Conservation (phyloP, 2,797 vertebrate genomes). For the Leptodactylus fallax region DNA sequence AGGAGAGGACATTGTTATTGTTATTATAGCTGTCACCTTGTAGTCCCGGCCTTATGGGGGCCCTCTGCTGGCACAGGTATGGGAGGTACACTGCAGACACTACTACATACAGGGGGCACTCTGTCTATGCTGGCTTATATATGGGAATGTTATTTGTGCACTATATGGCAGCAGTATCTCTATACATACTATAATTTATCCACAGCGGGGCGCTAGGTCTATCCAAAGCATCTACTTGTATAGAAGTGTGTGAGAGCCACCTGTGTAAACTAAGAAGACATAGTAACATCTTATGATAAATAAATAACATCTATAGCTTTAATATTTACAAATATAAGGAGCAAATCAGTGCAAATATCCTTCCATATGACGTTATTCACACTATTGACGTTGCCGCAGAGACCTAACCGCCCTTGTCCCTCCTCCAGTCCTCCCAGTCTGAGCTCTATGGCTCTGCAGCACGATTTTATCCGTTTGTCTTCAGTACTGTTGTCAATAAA, state of each 20-base stretch:
- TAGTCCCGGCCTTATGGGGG: neutral
- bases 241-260: too few species aligned
- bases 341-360: too few species aligned
- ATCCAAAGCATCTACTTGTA: too few species aligned
- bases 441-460: neutral
- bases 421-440: too few species aligned
- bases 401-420: neutral
- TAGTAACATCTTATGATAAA: too few species aligned
- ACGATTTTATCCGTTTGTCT: neutral
- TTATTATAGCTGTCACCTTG: too few species aligned
- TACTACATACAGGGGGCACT: neutral
- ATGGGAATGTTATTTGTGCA: neutral
- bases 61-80: neutral
- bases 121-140: neutral
- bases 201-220: too few species aligned
- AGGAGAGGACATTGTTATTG: too few species aligned
- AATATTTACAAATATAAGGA: too few species aligned
- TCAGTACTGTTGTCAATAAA: conserved; percentile 4
- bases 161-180: neutral
- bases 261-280: too few species aligned
- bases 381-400: neutral
- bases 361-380: neutral
- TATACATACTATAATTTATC: too few species aligned
- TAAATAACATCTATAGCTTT: too few species aligned
- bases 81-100: neutral